Evolutionary conservation across 2,888 invertebrate genomes (phyloP).

Genomic region (Habrosyne pyritoides): DNA sequence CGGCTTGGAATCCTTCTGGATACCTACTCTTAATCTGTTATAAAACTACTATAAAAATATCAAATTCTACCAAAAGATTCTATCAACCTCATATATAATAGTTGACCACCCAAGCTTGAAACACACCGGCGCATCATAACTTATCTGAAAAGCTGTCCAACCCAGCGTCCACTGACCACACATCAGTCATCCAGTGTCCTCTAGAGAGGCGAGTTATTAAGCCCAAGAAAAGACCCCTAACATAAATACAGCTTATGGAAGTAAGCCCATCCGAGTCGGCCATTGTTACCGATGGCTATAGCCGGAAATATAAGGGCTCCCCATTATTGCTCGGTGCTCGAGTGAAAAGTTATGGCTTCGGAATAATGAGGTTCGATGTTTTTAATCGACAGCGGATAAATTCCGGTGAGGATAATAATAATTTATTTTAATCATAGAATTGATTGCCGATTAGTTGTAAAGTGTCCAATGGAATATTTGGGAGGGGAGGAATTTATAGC

Average conservation of each 20-base stretch:
- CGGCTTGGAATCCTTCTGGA: too few relatives aligned
- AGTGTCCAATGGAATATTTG: not conserved
- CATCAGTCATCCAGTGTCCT: conserved; percentile 38
- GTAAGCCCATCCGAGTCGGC: conserved; percentile 21
- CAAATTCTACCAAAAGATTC: too few relatives aligned
- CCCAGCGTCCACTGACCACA: conserved; percentile 20
- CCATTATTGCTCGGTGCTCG: conserved; percentile 16
- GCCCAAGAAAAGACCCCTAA: conserved; percentile 35
- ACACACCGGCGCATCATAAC: not conserved
- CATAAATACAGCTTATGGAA: conserved; percentile 34
- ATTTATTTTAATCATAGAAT: not conserved
- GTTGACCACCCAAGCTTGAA: not conserved
- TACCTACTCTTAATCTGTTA: too few relatives aligned
- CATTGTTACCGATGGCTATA: conserved; percentile 26
- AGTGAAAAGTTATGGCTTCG: conserved; percentile 13
- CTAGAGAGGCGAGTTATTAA: conserved; percentile 48
- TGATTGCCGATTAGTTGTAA: not conserved
- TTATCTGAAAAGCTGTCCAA: not conserved
- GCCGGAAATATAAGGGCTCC: conserved; percentile 10
- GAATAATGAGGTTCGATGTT: not conserved
- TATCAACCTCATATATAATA: not conserved
- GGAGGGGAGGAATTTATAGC: too few relatives aligned
- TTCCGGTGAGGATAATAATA: not conserved
- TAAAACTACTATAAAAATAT: too few relatives aligned
- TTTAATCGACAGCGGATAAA: not conserved